phyloP scores from a whole-genome alignment of 64 coral and sea anemone genomes.

The Orbicella faveolata region DNA sequence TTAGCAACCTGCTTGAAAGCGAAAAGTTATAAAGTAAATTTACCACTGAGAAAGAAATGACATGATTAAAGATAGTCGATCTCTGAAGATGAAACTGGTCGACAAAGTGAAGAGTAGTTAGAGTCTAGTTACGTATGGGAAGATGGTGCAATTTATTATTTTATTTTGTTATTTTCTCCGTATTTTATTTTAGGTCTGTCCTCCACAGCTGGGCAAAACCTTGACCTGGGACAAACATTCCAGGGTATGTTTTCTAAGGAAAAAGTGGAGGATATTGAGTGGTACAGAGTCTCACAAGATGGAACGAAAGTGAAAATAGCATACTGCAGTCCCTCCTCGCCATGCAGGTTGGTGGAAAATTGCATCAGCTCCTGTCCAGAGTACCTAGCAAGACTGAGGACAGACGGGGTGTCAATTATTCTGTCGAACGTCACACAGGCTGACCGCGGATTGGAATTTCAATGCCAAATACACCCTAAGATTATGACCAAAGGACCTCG shows the following conservation, averaged over 20 bases:
- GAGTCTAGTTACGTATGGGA: no score
- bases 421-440: background rate
- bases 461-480: background rate
- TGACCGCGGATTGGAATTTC: conserved; percentile 13
- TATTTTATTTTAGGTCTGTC: background rate
- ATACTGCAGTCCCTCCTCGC: background rate
- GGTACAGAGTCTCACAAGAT: background rate
- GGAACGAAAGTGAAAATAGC: background rate
- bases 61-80: no score
- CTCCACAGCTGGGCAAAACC: background rate
- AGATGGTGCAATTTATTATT: no score
- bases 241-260: background rate
- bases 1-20: no score
- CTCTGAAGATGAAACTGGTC: no score
- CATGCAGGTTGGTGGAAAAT: background rate
- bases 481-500: no score
- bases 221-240: background rate
- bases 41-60: no score
- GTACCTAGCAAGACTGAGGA: background rate
- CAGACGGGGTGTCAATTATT: background rate
- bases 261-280: background rate
- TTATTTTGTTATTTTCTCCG: no score
- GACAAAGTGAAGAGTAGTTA: no score
- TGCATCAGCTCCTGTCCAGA: background rate
- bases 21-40: no score